These are phyloP conservation scores for Lepidonotus clava DNA, from an alignment of 2,888 invertebrate species.

Conservation along the genomic window DNA sequence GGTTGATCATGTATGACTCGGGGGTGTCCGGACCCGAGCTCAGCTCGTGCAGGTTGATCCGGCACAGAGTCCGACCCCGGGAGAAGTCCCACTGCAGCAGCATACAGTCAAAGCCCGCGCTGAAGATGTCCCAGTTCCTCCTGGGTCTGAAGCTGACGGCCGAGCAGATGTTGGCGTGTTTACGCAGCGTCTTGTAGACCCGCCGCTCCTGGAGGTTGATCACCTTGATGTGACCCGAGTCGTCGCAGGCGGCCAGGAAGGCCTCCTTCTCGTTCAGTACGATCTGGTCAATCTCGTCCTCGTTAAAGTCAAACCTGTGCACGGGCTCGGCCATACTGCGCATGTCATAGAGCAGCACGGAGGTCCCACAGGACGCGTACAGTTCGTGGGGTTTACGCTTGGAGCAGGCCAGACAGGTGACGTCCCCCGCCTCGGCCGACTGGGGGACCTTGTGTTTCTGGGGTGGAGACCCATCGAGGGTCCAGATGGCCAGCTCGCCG, in stretches of 20 bases:
- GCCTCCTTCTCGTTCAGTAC: constrained; percentile 74
- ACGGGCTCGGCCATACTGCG: constrained; percentile 68
- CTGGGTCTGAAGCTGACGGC: constrained; percentile 73
- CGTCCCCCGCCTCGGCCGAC: constrained; percentile 67
- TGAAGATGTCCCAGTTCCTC: constrained; percentile 74
- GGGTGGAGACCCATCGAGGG: constrained; percentile 54
- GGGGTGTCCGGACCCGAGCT: constrained; percentile 67
- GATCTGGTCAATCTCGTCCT: constrained; percentile 78
- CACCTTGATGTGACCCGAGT: constrained; percentile 76
- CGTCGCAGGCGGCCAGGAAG: constrained; percentile 77
- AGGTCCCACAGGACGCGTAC: constrained; percentile 72
- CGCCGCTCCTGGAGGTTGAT: constrained; percentile 73
- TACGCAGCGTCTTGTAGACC: constrained; percentile 75
- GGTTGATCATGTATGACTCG: constrained; percentile 75
- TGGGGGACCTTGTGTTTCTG: constrained; percentile 41
- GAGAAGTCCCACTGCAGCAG: constrained; percentile 79
- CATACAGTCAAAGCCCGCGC: constrained; percentile 76
- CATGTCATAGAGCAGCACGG: constrained; percentile 70
- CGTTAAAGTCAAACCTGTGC: constrained; percentile 69
- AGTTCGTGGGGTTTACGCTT: constrained; percentile 69
- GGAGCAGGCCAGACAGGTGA: constrained; percentile 73
- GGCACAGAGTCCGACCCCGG: constrained; percentile 71
- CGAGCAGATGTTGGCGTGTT: constrained; percentile 79
- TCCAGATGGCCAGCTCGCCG: constrained; percentile 62
- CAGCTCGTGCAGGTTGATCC: constrained; percentile 77